Percentiles rank a stretch among this genome's conserved stretches.
phyloP scores from a whole-genome alignment of 23 tunicate species.

The Styela clava region DNA sequence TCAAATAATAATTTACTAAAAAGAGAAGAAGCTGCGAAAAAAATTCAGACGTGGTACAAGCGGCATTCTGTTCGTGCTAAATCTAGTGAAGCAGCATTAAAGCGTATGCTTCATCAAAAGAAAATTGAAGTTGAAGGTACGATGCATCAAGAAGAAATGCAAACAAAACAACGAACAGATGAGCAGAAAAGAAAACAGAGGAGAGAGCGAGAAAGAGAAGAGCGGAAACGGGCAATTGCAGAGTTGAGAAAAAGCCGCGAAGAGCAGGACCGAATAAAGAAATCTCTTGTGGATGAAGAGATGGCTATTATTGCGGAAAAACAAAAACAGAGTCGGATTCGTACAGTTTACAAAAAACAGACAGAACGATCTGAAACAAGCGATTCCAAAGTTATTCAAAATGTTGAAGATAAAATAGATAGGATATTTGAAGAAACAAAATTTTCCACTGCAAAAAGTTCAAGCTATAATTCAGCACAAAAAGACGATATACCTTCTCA shows the following conservation, averaged over 20 bases:
- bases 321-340: constrained; percentile 28
- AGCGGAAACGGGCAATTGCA: constrained; percentile 65
- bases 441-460: neutral
- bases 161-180: constrained; percentile 45
- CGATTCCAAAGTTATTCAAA: constrained; percentile 22
- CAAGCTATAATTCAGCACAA: neutral
- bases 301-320: constrained; percentile 33
- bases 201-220: constrained; percentile 59
- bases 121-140: constrained; percentile 57
- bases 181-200: constrained; percentile 64
- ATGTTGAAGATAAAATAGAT: constrained; percentile 32
- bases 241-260: constrained; percentile 61
- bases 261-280: constrained; percentile 31
- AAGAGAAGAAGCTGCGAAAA: constrained; percentile 40
- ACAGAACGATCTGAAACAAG: neutral
- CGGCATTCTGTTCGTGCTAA: constrained; percentile 39
- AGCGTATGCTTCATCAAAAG: constrained; percentile 56
- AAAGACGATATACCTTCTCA: neutral
- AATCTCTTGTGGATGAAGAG: constrained; percentile 61
- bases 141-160: constrained; percentile 34
- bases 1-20: neutral
- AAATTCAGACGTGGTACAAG: constrained; percentile 60
- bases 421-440: constrained; percentile 12
- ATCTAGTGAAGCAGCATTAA: constrained; percentile 53
- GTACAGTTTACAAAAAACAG: neutral